A percentile compares a stretch with the other conserved stretches of the same genome.
phyloP scores from a whole-genome alignment of 2,113 vertebrate genomes.

The Ammodytes dubius region DNA sequence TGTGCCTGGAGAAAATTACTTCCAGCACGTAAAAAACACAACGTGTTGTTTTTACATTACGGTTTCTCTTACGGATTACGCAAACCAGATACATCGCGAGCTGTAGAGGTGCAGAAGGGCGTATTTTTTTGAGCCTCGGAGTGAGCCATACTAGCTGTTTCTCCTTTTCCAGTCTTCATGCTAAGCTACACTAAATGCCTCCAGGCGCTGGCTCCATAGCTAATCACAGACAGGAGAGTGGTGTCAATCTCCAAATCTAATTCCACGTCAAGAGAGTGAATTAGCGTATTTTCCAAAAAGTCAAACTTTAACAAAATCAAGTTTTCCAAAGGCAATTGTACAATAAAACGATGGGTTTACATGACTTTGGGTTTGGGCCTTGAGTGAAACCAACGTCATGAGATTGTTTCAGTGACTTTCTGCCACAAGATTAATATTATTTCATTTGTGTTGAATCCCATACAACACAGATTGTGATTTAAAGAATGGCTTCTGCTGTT shows the following conservation, averaged over 20 bases:
- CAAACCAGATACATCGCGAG: neutral
- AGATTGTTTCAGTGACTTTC: neutral
- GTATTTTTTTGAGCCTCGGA: neutral
- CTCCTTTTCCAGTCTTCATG: neutral
- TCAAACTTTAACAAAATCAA: neutral
- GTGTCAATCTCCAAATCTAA: conserved; percentile 1
- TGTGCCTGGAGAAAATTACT: neutral
- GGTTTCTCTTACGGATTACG: neutral
- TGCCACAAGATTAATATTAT: neutral
- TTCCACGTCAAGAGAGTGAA: neutral
- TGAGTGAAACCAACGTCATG: neutral
- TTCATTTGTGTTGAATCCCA: conserved; percentile 16
- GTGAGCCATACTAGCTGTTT: neutral
- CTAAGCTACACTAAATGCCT: conserved; percentile 28
- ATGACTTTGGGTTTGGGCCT: neutral
- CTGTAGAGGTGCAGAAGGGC: neutral
- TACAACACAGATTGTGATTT: conserved; percentile 19
- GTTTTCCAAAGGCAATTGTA: neutral
- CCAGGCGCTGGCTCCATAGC: neutral
- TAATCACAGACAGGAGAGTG: neutral
- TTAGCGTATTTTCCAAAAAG: neutral
- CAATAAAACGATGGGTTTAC: neutral
- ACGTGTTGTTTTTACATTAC: neutral
- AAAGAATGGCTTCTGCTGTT: conserved; percentile 26
- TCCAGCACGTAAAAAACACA: neutral